Conservation (phyloP, 2,797 vertebrate species). For the Cyclopterus lumpus region DNA sequence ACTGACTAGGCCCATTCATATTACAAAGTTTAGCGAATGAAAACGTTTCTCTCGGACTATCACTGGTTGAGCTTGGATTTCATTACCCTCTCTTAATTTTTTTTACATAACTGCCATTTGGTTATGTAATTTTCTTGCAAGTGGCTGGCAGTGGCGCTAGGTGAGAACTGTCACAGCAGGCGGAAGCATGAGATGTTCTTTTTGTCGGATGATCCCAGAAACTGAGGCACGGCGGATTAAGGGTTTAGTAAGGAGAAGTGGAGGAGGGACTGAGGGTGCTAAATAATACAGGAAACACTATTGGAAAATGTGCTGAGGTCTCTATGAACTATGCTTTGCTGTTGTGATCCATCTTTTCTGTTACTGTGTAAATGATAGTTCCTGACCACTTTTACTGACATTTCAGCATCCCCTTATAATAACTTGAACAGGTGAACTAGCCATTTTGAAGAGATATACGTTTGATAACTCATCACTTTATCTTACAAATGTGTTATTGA, state of each 20-base stretch:
- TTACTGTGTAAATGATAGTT: not conserved
- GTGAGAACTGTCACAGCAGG: conserved; percentile 72
- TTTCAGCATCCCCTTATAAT: not conserved
- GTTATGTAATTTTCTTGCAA: conserved; percentile 76
- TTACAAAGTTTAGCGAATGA: conserved; percentile 62
- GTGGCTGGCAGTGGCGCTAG: conserved; percentile 50
- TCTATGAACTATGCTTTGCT: conserved; percentile 4
- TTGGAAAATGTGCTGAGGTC: conserved; percentile 32
- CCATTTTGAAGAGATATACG: not conserved
- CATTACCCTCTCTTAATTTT: conserved; percentile 28
- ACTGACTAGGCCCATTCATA: conserved; percentile 31
- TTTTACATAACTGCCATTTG: conserved; percentile 80
- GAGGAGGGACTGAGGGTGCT: conserved; percentile 22
- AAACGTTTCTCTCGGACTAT: conserved; percentile 48
- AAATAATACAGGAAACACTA: conserved; percentile 34
- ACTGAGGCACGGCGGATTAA: conserved; percentile 58
- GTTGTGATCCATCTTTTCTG: not conserved
- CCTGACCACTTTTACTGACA: not conserved
- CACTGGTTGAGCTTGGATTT: conserved; percentile 50
- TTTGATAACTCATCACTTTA: not conserved
- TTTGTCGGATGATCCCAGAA: conserved; percentile 73
- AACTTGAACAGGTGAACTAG: not conserved
- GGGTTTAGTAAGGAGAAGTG: conserved; percentile 41
- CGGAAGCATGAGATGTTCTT: conserved; percentile 76
- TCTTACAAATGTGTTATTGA: not conserved